Base-by-base conservation (phyloP, 2,113 vertebrate species). In the Nycticebus coucang region DNA sequence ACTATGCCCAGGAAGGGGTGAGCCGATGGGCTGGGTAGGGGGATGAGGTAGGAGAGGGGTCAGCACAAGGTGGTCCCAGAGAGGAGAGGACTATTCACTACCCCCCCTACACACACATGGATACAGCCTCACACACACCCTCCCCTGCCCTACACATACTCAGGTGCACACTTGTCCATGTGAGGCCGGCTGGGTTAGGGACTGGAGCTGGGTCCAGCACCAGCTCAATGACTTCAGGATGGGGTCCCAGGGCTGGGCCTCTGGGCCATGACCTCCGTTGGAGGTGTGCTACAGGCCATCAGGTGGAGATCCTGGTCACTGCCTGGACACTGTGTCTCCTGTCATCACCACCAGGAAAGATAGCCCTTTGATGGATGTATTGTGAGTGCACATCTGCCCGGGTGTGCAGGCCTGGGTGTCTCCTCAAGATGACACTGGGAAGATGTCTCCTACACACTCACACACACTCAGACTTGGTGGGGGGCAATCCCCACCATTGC, bases 401-500 rank as follows among this genome's bases (percentile, higher is more conserved):
- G 21, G 50, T n/a, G 45, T 50, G 45, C 26, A 33, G 86, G 45
- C 18, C 41, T 22, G 55, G 26, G 5, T 45, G 26, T 68, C 26
- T 60, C 87, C 50, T 72, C 53, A 66, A 50, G 50, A 35, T 37
- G 72, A 75, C 50, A 12, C 15, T 9, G 7, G 9, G 6, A 41
- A 50, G 26, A 1, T 11, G 8, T 41, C 7, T 14, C 72, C 60
- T 53, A 21, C 11, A 19, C 1, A 18, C 19, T 0, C 50, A 4
- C 4, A 0, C 22, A 13, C 72, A 60, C 37, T 45, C 75, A 24
- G 55, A 11, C 35, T 22, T 24, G 5, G 10, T 50, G 37, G 37
- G 24, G 41, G 59, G 45, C 53, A 50, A 10, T 45, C 64, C 53
- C 7, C n/a, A 55, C 15, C 7, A 1, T 14, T 35, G 85, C 78